These are phyloP conservation scores for Cetonia aurata DNA, from an alignment of 2,888 invertebrate genomes.

Conservation along the genomic window DNA sequence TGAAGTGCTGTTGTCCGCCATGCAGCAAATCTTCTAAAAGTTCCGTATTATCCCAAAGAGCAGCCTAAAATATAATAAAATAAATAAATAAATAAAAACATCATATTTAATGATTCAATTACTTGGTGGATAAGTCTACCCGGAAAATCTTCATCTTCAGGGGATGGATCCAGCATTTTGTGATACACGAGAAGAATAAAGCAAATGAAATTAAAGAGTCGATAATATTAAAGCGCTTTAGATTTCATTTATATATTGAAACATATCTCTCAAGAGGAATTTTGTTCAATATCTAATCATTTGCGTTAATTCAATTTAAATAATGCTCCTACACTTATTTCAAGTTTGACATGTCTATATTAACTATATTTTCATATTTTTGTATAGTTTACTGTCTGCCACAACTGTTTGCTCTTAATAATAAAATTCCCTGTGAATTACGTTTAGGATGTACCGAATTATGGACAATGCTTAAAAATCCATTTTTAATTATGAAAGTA, in stretches of 20 bases:
- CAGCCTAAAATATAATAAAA: slow-evolving; percentile 71
- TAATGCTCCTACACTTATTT: too few relatives aligned
- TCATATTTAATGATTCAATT: slow-evolving; percentile 43
- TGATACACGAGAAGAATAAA: neutral
- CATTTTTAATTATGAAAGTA: too few relatives aligned
- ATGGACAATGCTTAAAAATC: too few relatives aligned
- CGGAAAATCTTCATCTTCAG: slow-evolving; percentile 85
- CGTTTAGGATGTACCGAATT: too few relatives aligned
- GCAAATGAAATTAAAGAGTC: slow-evolving; percentile 14
- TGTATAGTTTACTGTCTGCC: too few relatives aligned
- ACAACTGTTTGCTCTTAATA: too few relatives aligned
- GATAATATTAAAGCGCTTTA: slow-evolving; percentile 31
- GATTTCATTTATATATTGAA: neutral
- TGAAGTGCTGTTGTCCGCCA: slow-evolving; percentile 74
- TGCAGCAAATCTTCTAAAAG: slow-evolving; percentile 83
- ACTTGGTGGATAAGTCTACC: slow-evolving; percentile 84
- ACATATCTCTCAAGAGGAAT: too few relatives aligned
- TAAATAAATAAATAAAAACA: slow-evolving; percentile 1
- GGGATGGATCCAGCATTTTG: slow-evolving; percentile 76
- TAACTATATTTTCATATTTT: too few relatives aligned
- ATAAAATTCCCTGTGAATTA: too few relatives aligned
- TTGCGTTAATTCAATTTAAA: too few relatives aligned
- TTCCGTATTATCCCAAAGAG: slow-evolving; percentile 90
- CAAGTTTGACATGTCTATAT: too few relatives aligned
- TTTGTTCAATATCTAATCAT: too few relatives aligned